Evolutionary conservation across 2,888 invertebrate genomes (phyloP), one percentile per base, ranked within the genome.

Genomic region (Polyommatus icarus): DNA sequence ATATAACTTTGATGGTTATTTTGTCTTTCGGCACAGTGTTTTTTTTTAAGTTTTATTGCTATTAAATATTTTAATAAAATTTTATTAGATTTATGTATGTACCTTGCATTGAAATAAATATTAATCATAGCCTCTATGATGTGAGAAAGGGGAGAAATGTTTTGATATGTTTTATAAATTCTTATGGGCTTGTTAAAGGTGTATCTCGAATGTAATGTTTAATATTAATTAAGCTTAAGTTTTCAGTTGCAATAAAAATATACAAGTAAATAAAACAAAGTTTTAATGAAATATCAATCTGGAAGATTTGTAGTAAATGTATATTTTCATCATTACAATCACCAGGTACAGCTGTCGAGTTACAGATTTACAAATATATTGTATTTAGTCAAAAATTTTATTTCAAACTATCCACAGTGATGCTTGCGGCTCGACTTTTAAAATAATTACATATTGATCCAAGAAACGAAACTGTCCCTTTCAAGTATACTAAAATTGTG

Each of bases 261-360:
- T 80, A 78, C 80, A 78, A 79, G 81, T 80, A 78, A 82, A 78
- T 80, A 79, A 82, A 79, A 82, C 77, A 78, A 36, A 80, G 80
- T 79, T 83, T 83, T 81, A 79, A 83, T 82, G 78, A 90, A 92
- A 92, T 85, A 82, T 86, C 87, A 81, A 82, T 84, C 87, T 90
- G 89, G 88, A 91, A 93, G 92, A 92, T 93, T 93, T 91, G 92
- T 93, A 92, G 93, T 93, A 93, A 93, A 93, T 91, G 91, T 93
- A 93, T 93, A 93, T 93, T 93, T 87, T 90, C 92, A 91, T 91
- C 86, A 91, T 91, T 92, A 92, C 91, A 91, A 92, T 92, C 91
- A 91, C 91, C 93, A 93, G 93, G 93, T 93, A 93, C 93, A 92
- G 90, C 88, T 91, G 90, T 90, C 87, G 90, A 92, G 91, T 91